Conservation (phyloP, 35 echinoderm and acorn worm species). For the Amphiura filiformis region DNA sequence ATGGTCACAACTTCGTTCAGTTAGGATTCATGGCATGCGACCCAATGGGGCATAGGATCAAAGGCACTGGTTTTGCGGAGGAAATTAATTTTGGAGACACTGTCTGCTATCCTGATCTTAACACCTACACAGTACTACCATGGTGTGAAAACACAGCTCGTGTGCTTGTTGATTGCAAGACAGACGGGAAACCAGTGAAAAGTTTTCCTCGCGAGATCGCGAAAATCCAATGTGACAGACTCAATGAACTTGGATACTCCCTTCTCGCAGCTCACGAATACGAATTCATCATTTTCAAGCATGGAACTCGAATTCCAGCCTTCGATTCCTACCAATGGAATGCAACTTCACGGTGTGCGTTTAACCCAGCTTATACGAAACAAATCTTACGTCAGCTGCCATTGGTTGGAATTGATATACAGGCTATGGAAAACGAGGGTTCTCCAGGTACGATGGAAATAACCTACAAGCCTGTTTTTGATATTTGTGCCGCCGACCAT, state of each 20-base stretch:
- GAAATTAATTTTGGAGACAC: slow-evolving; percentile 61
- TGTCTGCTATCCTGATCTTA: slow-evolving; percentile 54
- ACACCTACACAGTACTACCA: slow-evolving; percentile 67
- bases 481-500: slow-evolving; percentile 52
- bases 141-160: slow-evolving; percentile 61
- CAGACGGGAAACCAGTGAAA: background rate
- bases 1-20: slow-evolving; percentile 21
- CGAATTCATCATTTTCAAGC: slow-evolving; percentile 73
- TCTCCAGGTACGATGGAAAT: slow-evolving; percentile 55
- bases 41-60: slow-evolving; percentile 7
- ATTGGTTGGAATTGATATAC: slow-evolving; percentile 46
- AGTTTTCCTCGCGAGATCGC: slow-evolving; percentile 54
- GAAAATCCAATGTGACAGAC: slow-evolving; percentile 30
- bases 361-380: slow-evolving; percentile 32
- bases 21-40: slow-evolving; percentile 22
- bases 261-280: slow-evolving; percentile 59
- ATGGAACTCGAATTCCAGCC: slow-evolving; percentile 45
- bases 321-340: background rate
- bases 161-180: slow-evolving; percentile 21
- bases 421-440: slow-evolving; percentile 43
- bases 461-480: slow-evolving; percentile 59
- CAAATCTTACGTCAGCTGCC: slow-evolving; percentile 19
- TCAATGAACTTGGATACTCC: slow-evolving; percentile 37
- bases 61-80: background rate
- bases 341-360: slow-evolving; percentile 26